Base-by-base conservation (phyloP, 2,113 vertebrate species). In the Arenaria interpres region DNA sequence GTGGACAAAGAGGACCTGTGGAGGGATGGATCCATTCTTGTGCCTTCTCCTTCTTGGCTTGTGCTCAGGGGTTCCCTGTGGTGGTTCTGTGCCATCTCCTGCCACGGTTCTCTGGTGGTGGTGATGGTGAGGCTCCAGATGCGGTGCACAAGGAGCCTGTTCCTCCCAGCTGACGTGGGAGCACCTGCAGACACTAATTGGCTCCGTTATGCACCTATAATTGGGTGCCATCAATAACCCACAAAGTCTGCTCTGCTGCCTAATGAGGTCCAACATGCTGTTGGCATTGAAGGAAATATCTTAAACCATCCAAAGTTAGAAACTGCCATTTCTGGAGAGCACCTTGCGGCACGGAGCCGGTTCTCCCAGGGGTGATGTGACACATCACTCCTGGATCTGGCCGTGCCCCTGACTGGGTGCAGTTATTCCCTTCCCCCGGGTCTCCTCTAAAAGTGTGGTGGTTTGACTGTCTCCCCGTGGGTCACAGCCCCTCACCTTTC, bases 1-100 rank as follows among this genome's bases (percentile, higher is more conserved):
- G 20, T 0, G 1, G 59, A 56, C 10, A 8, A 14, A 64, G 14
- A 0, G 2, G 81, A 68, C 13, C 33, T 20, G 33, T 0, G 6
- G 27, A 64, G 32, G 48, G 45, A 25, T 3, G 16, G 64, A 25
- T 53, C 82, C 0, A 0, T 24, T 20, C 46, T 12, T 3, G 4
- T 13, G 41, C 45, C 1, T 10, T 14, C 53, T 43, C 6, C 1
- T 24, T 28, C 35, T 27, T 51, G 15, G 7, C 37, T 39, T 3
- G 1, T 43, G 28, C 7, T 8, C 1, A 1, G 25, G 24, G 33
- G 15, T 41, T 53, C 35, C 32, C 41, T 15, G 43, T 0, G 3
- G 56, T 1, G 1, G 25, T 35, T 43, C 46, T 22, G 30, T 45
- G 85, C 35, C 0, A 1, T 8, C 50, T 60, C 25, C 14, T 19